Percentiles rank a stretch among this genome's conserved stretches.
Conservation (phyloP, 1,140 invertebrate species). For the Halictus rubicundus region DNA sequence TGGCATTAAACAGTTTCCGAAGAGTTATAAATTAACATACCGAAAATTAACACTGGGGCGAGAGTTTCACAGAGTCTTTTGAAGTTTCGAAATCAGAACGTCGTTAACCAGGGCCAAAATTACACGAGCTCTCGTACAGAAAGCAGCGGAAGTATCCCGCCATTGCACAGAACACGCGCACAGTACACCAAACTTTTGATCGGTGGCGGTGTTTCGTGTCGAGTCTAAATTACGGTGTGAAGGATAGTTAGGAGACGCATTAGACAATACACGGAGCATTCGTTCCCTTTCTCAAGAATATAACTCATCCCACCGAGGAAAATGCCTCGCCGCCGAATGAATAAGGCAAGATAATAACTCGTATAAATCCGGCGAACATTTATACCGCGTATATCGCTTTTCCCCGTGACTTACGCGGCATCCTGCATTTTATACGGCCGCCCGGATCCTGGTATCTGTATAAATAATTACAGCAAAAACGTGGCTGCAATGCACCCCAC, state of each 20-base stretch:
- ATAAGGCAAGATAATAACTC: slow-evolving; percentile 39
- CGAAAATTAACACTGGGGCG: neutral
- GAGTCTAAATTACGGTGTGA: neutral
- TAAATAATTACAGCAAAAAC: slow-evolving; percentile 28
- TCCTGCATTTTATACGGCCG: slow-evolving; percentile 9
- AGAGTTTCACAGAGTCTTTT: neutral
- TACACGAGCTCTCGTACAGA: too few relatives aligned
- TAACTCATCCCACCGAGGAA: neutral
- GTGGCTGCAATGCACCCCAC: too few relatives aligned
- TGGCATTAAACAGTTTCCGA: too few relatives aligned
- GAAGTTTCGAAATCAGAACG: too few relatives aligned
- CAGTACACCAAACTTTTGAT: neutral
- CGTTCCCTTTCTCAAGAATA: neutral
- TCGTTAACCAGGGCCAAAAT: too few relatives aligned
- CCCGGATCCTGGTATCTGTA: neutral
- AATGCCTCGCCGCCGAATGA: slow-evolving; percentile 27
- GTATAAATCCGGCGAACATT: slow-evolving; percentile 37
- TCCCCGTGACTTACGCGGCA: neutral
- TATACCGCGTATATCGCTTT: slow-evolving; percentile 19
- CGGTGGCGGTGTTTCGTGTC: slow-evolving; percentile 6
- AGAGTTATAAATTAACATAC: neutral
- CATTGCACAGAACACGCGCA: too few relatives aligned
- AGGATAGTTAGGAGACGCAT: too few relatives aligned
- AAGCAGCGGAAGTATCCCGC: neutral
- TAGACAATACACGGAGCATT: slow-evolving; percentile 20